Percentiles rank a stretch among this genome's conserved stretches.
Conservation (phyloP, 2,113 vertebrate species). For the Catagonus wagneri region DNA sequence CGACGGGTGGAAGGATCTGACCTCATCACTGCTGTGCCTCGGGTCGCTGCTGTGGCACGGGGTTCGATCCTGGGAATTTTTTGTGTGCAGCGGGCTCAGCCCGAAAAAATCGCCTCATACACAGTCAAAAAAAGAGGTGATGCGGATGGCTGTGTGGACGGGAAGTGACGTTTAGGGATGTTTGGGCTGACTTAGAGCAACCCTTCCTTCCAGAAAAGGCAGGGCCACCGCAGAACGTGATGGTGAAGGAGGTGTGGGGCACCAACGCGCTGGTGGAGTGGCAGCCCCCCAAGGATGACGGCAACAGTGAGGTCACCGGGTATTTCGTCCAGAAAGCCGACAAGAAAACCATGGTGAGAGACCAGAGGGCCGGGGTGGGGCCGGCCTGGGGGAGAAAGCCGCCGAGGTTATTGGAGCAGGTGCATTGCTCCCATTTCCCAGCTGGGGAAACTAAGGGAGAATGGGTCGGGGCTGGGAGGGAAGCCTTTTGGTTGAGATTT, state of each 20-base stretch:
- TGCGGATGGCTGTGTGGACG: neutral
- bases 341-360: constrained; percentile 93
- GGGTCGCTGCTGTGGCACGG: too few relatives aligned
- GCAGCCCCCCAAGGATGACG: constrained; percentile 92
- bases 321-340: constrained; percentile 94
- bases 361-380: fast-evolving
- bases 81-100: too few relatives aligned
- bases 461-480: fast-evolving
- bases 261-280: constrained; percentile 93
- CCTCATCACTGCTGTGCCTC: too few relatives aligned
- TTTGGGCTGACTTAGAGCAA: neutral
- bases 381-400: fast-evolving
- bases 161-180: fast-evolving
- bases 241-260: constrained; percentile 94
- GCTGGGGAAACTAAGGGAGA: neutral
- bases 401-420: fast-evolving
- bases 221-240: constrained; percentile 87
- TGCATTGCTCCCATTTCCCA: fast-evolving
- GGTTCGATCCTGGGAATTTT: too few relatives aligned
- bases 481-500: neutral
- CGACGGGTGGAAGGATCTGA: too few relatives aligned
- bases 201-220: constrained; percentile 89
- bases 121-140: neutral
- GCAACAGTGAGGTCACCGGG: constrained; percentile 92
- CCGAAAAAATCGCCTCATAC: too few relatives aligned